These are phyloP conservation scores for Lepetodrilus schrolli DNA, from an alignment of 2,888 invertebrate species.

Conservation along the genomic window DNA sequence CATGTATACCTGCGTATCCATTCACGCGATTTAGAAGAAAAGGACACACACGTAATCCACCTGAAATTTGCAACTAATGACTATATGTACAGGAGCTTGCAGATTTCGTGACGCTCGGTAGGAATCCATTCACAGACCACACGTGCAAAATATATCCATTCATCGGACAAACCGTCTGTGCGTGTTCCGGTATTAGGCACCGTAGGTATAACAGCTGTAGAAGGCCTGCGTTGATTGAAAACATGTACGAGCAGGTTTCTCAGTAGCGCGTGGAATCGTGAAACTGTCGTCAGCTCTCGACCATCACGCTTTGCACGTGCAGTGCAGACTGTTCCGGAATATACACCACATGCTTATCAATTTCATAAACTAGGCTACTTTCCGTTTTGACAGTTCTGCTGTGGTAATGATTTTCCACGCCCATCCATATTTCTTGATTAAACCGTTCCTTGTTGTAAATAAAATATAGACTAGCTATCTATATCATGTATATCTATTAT, in stretches of 20 bases:
- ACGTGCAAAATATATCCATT: not conserved
- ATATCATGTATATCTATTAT: too few relatives aligned
- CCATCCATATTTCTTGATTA: too few relatives aligned
- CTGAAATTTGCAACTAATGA: not conserved
- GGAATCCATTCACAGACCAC: not conserved
- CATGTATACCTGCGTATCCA: not conserved
- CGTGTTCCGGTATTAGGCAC: not conserved
- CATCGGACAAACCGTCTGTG: not conserved
- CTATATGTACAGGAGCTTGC: too few relatives aligned
- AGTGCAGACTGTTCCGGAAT: not conserved
- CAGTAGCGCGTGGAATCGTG: not conserved
- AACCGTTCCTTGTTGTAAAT: too few relatives aligned
- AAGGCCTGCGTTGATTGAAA: not conserved
- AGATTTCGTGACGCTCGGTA: too few relatives aligned
- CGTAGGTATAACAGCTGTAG: not conserved
- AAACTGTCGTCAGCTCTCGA: not conserved
- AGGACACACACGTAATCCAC: not conserved
- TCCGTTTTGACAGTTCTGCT: not conserved
- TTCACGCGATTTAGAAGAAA: not conserved
- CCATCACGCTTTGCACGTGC: not conserved
- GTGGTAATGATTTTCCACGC: not conserved
- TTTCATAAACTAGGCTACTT: not conserved
- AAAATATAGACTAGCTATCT: too few relatives aligned
- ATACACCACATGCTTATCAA: conserved; percentile 21
- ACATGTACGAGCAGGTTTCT: conserved; percentile 8